Evolutionary conservation across 2,888 invertebrate species (phyloP).

Genomic region (Platynereis dumerilii): DNA sequence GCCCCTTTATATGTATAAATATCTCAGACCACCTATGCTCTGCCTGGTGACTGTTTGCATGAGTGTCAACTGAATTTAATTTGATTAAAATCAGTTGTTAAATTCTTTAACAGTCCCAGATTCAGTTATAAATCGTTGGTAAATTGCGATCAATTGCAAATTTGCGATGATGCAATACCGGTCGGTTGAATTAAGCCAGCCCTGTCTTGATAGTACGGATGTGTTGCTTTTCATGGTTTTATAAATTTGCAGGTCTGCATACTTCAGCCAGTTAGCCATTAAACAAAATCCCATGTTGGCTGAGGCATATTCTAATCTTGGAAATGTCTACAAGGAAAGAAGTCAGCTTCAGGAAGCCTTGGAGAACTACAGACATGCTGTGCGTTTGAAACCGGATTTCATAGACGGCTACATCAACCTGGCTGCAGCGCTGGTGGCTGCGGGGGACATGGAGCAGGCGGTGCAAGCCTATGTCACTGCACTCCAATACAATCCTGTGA

Average conservation of each 20-base stretch:
- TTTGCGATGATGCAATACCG: too few species aligned
- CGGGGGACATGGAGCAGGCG: conserved; percentile 99
- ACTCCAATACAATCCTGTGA: conserved; percentile 96
- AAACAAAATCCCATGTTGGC: conserved; percentile 97
- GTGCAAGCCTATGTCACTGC: conserved; percentile 99
- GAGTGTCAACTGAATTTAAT: too few species aligned
- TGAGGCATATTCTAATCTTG: conserved; percentile 98
- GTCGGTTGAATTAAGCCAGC: too few species aligned
- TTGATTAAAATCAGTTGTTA: too few species aligned
- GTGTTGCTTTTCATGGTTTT: too few species aligned
- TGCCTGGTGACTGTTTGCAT: too few species aligned
- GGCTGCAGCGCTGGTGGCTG: conserved; percentile 96
- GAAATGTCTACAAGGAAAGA: conserved; percentile 97
- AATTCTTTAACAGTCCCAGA: too few species aligned
- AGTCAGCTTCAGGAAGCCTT: conserved; percentile 94
- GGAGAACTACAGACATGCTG: conserved; percentile 93
- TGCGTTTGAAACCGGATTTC: conserved; percentile 90
- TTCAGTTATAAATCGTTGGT: too few species aligned
- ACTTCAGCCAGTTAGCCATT: conserved; percentile 86
- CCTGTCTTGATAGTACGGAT: too few species aligned
- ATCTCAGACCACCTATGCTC: too few species aligned
- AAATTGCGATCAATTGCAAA: too few species aligned
- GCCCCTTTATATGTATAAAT: too few species aligned
- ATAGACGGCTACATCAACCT: conserved; percentile 86
- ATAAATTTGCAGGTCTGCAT: conserved; percentile 76